Evolutionary conservation across 2,888 invertebrate genomes (phyloP), one percentile per base, ranked within the genome.

Genomic region (Hipparchia semele): DNA sequence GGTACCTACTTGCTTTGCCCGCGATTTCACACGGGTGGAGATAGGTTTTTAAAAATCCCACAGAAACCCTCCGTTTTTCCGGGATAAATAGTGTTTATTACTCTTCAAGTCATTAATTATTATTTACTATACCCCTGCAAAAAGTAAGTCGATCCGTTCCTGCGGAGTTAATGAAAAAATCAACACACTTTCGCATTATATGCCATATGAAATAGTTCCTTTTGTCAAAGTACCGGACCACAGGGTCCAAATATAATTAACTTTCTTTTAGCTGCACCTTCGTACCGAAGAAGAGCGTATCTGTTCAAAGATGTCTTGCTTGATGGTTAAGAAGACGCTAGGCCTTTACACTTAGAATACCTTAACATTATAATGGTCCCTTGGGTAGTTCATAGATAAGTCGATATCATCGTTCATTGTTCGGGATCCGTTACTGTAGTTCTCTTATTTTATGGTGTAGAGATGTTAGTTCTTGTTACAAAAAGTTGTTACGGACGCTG

Each of bases 401-500:
- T 79, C 46, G 23, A 68, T 81, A 85, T 86, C 88, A 88, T 87
- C 84, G 79, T 76, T 86, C 83, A 87, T 89, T 90, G 86, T 90
- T 86, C 79, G 79, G 77, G 72, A 76, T 78, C 89, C 88, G 87
- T 89, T 90, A 86, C 76, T 82, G 78, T 77, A 78, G 82, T 78
- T 77, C 77, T 79, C 75, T 83, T 87, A 83, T 88, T 86, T 74
- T 68, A 74, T 73, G 77, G 70, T 72, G 62, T 70, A 69, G 71
- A 67, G 78, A 73, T 76, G 78, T 78, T 81, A 81, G 80, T 85
- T 85, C 82, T 87, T 88, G 83, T 87, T 80, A 87, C 79, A 89
- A 90, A 90, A 91, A 89, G 88, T 89, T 86, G 86, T 82, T 79
- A 81, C 80, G 84, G 85, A 80, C 85, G 83, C 84, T 84, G 85